Evolutionary conservation across 2,113 vertebrate genomes (phyloP).

Genomic region (Lontra canadensis): DNA sequence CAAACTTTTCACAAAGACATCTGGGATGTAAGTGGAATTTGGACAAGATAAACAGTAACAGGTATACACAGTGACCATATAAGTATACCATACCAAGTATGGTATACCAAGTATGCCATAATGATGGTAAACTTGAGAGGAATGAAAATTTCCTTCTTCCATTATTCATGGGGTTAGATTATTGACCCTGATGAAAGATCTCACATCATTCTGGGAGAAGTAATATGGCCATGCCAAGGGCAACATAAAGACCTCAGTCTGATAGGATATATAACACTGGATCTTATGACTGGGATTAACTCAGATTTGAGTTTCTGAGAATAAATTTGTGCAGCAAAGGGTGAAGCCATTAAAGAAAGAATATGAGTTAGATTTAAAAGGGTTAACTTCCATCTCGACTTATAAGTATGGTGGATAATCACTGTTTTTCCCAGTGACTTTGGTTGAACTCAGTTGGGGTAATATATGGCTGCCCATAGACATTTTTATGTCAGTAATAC

Average conservation of each 20-base stretch:
- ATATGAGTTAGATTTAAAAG: not conserved
- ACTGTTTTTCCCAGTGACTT: not conserved
- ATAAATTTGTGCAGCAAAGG: not conserved
- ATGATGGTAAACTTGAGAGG: not conserved
- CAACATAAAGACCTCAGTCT: not conserved
- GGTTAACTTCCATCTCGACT: not conserved
- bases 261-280: not conserved
- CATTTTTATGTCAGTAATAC: not conserved
- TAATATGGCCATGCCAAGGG: not conserved
- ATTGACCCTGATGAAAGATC: not conserved
- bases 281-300: not conserved
- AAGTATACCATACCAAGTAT: no score
- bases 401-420: not conserved
- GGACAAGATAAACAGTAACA: not conserved
- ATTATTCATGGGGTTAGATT: not conserved
- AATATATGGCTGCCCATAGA: not conserved
- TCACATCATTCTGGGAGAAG: not conserved
- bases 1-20: not conserved
- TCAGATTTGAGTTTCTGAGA: not conserved
- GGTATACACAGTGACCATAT: not conserved
- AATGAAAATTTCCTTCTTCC: not conserved
- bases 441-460: not conserved
- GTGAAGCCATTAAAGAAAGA: not conserved
- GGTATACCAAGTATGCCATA: no score
- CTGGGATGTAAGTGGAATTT: not conserved